Evolutionary conservation across 2,113 vertebrate genomes (phyloP).

Genomic region (Sus scrofa): T2T-Sscrofa CM000824.6:38744501-38745000

Average conservation of each 20-base stretch:
- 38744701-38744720: background rate
- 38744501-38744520: no score
- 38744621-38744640: background rate
- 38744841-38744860: no score
- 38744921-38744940: background rate
- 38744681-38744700: background rate
- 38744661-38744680: background rate
- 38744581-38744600: background rate
- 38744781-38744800: background rate
- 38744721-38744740: background rate
- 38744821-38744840: no score
- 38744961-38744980: background rate
- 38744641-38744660: background rate
- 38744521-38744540: background rate
- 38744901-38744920: background rate
- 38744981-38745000: background rate
- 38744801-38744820: no score
- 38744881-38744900: background rate
- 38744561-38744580: background rate
- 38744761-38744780: background rate
- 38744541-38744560: background rate
- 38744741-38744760: background rate
- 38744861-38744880: no score
- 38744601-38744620: background rate
- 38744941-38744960: background rate